Evolutionary conservation across 1,140 invertebrate species (phyloP), one percentile per base, ranked within the genome.

Genomic region (Drosophila kurseongensis): DNA sequence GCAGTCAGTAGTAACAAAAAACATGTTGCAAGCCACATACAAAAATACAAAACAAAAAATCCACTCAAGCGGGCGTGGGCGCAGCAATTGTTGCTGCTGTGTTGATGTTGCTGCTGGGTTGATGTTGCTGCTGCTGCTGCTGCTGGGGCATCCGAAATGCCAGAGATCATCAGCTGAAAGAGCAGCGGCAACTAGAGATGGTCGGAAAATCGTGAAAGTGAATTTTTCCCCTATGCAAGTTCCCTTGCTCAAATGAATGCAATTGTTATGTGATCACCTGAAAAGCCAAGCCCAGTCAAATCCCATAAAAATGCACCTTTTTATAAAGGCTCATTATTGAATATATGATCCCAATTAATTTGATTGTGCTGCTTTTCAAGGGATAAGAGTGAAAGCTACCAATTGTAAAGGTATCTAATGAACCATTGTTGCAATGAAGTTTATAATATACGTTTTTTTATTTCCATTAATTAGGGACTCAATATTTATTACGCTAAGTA

Each of bases 91-190:
- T 65, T 56, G 63, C 50, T 9, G 62, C 35, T 66, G 63, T n/a
- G n/a, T 63, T 45, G 54, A 6, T 55, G 58, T 8, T 14, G 36
- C 23, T 41, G n/a, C 36, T 38, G 76, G 66, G 44, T 60, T 54
- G 62, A 32, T 9, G 58, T 27, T 66, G 63, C 16, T 62, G 62
- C 58, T 48, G 62, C n/a, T 62, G n/a, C 14, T 54, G 35, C 65
- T 54, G 63, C 67, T 69, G 78, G 69, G 65, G 54, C 48, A 58
- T 58, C 67, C 67, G 18, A 89, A 85, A 89, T 89, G 84, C 84
- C 84, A 89, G 74, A 84, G 84, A 89, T 89, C 84, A 84, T 89
- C 84, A 72, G 77, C 57, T 59, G 48, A 56, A 52, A 54, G 14
- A 61, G 71, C 44, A 50, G 35, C 48, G 52, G 55, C 42, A 52